These are phyloP conservation scores for Formica selysi DNA, from an alignment of 1,140 invertebrate genomes.

Conservation along the genomic window DNA sequence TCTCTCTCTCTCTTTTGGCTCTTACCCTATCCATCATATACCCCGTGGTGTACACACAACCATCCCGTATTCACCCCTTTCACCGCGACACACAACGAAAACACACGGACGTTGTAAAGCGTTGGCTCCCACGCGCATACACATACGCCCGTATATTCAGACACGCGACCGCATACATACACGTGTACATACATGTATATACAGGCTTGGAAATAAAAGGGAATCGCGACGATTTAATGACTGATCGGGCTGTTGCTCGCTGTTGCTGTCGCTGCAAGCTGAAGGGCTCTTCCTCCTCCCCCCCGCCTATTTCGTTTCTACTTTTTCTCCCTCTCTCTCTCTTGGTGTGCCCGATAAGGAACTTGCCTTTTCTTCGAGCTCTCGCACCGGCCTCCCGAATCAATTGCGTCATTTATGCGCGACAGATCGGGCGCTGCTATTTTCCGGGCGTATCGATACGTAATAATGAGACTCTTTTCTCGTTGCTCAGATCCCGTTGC, in stretches of 20 bases:
- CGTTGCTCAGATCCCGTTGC: slow-evolving; percentile 52
- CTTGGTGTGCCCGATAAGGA: slow-evolving; percentile 48
- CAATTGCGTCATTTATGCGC: slow-evolving; percentile 64
- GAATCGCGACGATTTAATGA: slow-evolving; percentile 84
- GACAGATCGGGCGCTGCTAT: slow-evolving; percentile 76
- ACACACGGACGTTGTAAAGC: slow-evolving; percentile 67
- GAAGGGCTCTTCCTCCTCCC: slow-evolving; percentile 31
- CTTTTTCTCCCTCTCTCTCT: background rate
- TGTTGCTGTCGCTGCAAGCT: slow-evolving; percentile 65
- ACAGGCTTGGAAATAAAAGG: slow-evolving; percentile 75
- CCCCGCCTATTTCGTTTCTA: no score
- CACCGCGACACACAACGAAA: slow-evolving; percentile 67
- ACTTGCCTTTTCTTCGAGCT: slow-evolving; percentile 66
- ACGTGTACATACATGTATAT: background rate
- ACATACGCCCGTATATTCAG: no score
- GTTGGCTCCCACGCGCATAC: slow-evolving; percentile 45
- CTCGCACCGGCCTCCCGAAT: slow-evolving; percentile 12
- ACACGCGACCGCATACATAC: background rate
- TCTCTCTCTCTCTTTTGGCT: slow-evolving; percentile 58
- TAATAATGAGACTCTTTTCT: slow-evolving; percentile 83
- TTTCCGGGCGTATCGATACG: slow-evolving; percentile 82
- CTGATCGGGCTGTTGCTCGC: slow-evolving; percentile 82
- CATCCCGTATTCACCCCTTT: slow-evolving; percentile 65
- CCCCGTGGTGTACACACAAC: slow-evolving; percentile 45
- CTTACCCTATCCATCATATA: slow-evolving; percentile 67